These are phyloP conservation scores for Drosophila repleta DNA, from an alignment of 1,140 invertebrate genomes.

Conservation along the genomic window DNA sequence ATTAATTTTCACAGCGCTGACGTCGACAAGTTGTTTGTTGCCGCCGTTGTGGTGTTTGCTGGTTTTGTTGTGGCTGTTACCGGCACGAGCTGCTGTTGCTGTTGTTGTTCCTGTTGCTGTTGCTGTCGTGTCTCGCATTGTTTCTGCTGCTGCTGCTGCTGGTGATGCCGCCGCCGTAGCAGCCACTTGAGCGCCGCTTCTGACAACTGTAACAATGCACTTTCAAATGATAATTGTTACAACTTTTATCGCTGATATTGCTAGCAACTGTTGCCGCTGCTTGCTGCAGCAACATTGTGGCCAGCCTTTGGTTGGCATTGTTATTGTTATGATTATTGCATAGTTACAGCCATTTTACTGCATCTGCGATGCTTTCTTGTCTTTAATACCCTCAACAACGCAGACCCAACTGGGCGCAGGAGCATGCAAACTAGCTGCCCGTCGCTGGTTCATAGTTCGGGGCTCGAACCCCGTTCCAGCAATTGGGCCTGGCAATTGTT, in stretches of 20 bases:
- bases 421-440: constrained; percentile 45
- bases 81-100: constrained; percentile 44
- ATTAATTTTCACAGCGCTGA: constrained; percentile 74
- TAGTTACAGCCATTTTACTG: constrained; percentile 81
- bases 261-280: constrained; percentile 61
- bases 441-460: neutral
- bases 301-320: constrained; percentile 65
- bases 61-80: constrained; percentile 31
- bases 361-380: constrained; percentile 57
- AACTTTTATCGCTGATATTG: constrained; percentile 80
- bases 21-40: constrained; percentile 51
- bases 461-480: neutral
- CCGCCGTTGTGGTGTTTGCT: constrained; percentile 21
- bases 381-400: constrained; percentile 43
- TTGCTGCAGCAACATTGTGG: constrained; percentile 59
- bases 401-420: constrained; percentile 21
- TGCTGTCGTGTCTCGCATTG: constrained; percentile 10
- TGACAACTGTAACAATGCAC: constrained; percentile 79
- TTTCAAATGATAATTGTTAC: constrained; percentile 82
- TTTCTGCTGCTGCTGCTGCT: constrained; percentile 17
- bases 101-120: neutral
- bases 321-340: constrained; percentile 81
- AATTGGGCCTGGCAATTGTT: constrained; percentile 47
- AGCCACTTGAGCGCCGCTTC: constrained; percentile 57
- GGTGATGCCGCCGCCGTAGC: constrained; percentile 33